Evolutionary conservation across 1,140 invertebrate species (phyloP).

Genomic region (Triops longicaudatus): DNA sequence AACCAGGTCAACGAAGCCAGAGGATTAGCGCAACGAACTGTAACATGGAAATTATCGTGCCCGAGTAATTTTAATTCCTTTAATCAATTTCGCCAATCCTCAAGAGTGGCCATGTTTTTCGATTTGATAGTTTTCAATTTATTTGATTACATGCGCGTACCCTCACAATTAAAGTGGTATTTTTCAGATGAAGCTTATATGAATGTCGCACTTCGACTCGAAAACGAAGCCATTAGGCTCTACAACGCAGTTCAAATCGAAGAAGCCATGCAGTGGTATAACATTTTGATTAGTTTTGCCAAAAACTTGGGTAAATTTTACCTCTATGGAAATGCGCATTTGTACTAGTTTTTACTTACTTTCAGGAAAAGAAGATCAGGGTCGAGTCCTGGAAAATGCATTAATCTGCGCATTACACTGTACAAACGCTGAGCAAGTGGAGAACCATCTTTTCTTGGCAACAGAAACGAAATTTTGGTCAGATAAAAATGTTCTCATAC

Average conservation of each 20-base stretch:
- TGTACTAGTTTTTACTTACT: neutral
- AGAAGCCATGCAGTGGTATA: neutral
- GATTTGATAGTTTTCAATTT: neutral
- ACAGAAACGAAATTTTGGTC: neutral
- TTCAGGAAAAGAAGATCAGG: neutral
- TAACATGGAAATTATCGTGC: neutral
- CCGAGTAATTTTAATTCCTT: neutral
- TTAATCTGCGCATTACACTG: conserved; percentile 7
- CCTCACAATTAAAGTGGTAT: no score
- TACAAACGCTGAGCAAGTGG: neutral
- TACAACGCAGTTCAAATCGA: neutral
- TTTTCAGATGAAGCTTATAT: neutral
- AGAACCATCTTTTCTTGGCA: neutral
- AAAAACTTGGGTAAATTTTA: neutral
- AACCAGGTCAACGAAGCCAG: neutral
- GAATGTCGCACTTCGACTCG: neutral
- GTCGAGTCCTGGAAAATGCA: neutral
- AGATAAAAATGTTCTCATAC: neutral
- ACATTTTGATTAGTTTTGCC: neutral
- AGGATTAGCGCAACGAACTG: neutral
- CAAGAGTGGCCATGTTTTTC: no score
- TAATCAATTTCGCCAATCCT: no score
- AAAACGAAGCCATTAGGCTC: neutral
- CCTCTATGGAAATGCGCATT: neutral
- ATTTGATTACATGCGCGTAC: no score